Evolutionary conservation across 2,797 vertebrate genomes (phyloP).

Genomic region (Dermochelys coriacea): DNA sequence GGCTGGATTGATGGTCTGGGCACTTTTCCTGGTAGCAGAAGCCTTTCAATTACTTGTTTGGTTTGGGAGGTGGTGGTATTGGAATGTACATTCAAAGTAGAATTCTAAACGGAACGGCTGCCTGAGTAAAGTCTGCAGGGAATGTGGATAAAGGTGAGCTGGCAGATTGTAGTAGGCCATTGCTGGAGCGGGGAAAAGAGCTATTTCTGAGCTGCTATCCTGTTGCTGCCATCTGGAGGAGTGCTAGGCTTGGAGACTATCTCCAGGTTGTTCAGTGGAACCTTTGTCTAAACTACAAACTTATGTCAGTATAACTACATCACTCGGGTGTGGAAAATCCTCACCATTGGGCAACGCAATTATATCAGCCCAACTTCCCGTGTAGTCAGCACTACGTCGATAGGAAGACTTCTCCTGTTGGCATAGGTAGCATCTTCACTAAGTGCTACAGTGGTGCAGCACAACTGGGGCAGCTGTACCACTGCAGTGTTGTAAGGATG

Average conservation of each 20-base stretch:
- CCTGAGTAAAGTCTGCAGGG: not conserved
- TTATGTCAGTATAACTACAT: too few species aligned
- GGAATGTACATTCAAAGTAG: rapidly evolving
- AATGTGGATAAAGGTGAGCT: not conserved
- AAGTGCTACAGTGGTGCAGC: too few species aligned
- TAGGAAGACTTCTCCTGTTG: too few species aligned
- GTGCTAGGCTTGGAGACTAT: not conserved
- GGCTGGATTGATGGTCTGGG: not conserved
- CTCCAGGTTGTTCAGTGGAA: not conserved
- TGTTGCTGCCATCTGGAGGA: too few species aligned
- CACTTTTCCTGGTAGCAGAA: not conserved
- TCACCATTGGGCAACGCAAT: too few species aligned
- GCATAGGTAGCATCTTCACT: too few species aligned
- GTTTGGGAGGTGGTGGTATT: not conserved
- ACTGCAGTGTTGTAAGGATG: too few species aligned
- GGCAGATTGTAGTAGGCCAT: not conserved
- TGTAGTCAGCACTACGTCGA: too few species aligned
- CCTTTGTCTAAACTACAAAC: not conserved
- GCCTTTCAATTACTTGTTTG: not conserved
- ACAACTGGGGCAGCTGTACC: too few species aligned
- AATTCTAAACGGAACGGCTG: not conserved
- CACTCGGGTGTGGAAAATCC: too few species aligned
- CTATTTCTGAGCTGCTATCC: not conserved
- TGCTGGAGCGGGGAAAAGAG: not conserved
- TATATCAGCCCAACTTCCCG: too few species aligned